A percentile compares a stretch with the other conserved stretches of the same genome.
Evolutionary conservation across 2,113 vertebrate genomes (phyloP).

Genomic region (Mirza zaza): DNA sequence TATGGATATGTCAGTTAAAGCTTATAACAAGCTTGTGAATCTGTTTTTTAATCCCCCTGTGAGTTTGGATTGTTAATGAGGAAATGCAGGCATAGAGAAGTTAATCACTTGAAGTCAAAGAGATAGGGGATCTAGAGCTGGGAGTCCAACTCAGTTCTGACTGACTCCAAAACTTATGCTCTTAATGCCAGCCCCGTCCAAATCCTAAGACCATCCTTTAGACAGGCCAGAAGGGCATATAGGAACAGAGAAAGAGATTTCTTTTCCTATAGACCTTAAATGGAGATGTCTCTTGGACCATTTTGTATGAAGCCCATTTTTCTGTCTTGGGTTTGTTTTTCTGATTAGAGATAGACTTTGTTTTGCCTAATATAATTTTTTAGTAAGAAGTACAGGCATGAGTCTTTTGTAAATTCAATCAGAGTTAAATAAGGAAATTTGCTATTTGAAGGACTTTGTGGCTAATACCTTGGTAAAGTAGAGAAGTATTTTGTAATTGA

Average conservation of each 20-base stretch:
- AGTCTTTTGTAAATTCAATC: background rate
- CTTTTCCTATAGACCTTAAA: background rate
- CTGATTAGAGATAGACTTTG: background rate
- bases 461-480: constrained; percentile 36
- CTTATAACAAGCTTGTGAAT: background rate
- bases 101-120: background rate
- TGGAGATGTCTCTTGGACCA: background rate
- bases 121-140: background rate
- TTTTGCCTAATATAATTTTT: constrained; percentile 14
- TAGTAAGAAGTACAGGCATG: background rate
- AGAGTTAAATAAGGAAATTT: constrained; percentile 26
- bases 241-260: background rate
- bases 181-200: background rate
- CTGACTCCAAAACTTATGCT: background rate
- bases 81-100: background rate
- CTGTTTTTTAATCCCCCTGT: background rate
- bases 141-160: background rate
- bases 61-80: background rate
- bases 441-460: background rate
- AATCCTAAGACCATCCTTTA: background rate
- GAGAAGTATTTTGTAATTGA: constrained; percentile 23
- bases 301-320: background rate
- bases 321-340: constrained; percentile 10
- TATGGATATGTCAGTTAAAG: background rate
- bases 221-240: background rate